These are phyloP conservation scores for Drosophila trichaetosa DNA, from an alignment of 2,888 invertebrate genomes.

Conservation along the genomic window DNA sequence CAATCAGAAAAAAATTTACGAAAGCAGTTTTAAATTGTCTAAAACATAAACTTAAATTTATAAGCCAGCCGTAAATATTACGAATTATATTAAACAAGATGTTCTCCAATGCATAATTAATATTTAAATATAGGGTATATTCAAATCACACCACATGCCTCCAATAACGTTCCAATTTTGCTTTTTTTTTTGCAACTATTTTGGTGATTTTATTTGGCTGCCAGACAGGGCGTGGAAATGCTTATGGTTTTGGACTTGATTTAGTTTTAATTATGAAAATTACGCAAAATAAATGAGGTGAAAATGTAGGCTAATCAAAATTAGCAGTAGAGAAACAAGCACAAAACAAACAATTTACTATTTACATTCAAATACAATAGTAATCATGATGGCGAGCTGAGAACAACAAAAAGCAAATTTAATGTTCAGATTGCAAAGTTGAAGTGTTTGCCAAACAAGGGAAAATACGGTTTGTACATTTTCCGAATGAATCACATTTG, in stretches of 20 bases:
- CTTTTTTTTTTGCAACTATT: conserved; percentile 24
- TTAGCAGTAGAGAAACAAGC: conserved; percentile 14
- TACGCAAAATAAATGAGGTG: conserved; percentile 48
- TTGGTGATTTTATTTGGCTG: conserved; percentile 17
- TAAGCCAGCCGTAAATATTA: neutral
- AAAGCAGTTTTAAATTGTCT: neutral
- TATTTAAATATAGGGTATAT: conserved; percentile 17
- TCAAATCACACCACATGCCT: neutral
- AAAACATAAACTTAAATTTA: neutral
- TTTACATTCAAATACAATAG: neutral
- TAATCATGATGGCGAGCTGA: conserved; percentile 33
- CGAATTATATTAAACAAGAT: neutral
- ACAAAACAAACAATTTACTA: conserved; percentile 2
- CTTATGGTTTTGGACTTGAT: conserved; percentile 68
- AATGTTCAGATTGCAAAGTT: neutral
- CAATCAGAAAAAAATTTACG: neutral
- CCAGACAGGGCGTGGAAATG: conserved; percentile 42
- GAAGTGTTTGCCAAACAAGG: conserved; percentile 1
- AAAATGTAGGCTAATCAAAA: conserved; percentile 45
- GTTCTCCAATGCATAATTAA: neutral
- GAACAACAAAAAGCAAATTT: conserved; percentile 5
- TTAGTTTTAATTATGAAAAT: conserved; percentile 69
- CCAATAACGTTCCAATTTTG: neutral
- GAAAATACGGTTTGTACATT: neutral
- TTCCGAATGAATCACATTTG: neutral